A percentile compares a stretch with the other conserved stretches of the same genome.
phyloP scores from a whole-genome alignment of 1,140 invertebrate genomes.

The Megalopta genalis region DNA sequence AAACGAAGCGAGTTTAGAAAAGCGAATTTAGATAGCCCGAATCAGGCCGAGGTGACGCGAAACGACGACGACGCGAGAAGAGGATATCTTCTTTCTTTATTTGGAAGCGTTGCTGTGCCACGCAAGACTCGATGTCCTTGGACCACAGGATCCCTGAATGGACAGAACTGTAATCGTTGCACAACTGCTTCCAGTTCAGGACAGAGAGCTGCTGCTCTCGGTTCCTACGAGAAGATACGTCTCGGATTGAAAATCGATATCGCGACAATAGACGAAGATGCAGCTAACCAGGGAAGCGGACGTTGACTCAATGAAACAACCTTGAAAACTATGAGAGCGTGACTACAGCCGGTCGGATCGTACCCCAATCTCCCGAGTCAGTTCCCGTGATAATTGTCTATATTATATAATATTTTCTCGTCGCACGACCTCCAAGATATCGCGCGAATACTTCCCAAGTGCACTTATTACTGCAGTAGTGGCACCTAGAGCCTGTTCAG shows the following conservation, averaged over 20 bases:
- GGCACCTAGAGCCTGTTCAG: too few species aligned
- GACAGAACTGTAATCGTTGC: conserved; percentile 57
- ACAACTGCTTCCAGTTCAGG: conserved; percentile 33
- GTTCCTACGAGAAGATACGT: not conserved
- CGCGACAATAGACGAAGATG: conserved; percentile 18
- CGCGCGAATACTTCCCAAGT: too few species aligned
- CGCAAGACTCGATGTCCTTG: conserved; percentile 71
- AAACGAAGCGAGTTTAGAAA: too few species aligned
- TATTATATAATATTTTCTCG: not conserved
- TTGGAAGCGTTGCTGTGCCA: conserved; percentile 60
- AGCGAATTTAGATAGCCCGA: not conserved
- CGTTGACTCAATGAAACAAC: conserved; percentile 74
- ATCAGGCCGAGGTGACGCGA: conserved; percentile 32
- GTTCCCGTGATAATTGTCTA: not conserved
- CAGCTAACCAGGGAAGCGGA: conserved; percentile 55
- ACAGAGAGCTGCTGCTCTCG: not conserved
- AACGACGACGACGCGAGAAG: too few species aligned
- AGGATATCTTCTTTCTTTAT: conserved; percentile 65
- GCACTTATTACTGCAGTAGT: too few species aligned
- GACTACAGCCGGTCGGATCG: conserved; percentile 55
- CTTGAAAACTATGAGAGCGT: conserved; percentile 75
- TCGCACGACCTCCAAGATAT: too few species aligned
- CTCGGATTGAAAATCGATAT: conserved; percentile 7
- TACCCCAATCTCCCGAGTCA: not conserved
- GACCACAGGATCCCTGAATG: conserved; percentile 64